Conservation (phyloP, 2,888 invertebrate species). For the Catotricha subobsoleta region DNA sequence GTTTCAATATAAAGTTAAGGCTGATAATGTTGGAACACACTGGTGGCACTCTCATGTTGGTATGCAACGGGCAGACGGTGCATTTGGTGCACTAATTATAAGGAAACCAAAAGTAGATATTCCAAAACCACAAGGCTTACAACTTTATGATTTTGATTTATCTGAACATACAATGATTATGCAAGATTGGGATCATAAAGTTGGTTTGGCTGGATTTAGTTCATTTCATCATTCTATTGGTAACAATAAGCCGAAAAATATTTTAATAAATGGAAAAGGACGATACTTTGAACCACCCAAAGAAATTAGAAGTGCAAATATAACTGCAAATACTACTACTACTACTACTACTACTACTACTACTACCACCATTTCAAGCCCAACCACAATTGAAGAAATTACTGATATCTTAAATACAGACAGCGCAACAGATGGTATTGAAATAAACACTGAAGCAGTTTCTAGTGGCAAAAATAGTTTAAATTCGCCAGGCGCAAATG, state of each 20-base stretch:
- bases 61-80: constrained; percentile 73
- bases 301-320: no score
- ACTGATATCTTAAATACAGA: no score
- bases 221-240: constrained; percentile 71
- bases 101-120: constrained; percentile 45
- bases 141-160: constrained; percentile 62
- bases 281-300: constrained; percentile 22
- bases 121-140: constrained; percentile 34
- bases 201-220: constrained; percentile 55
- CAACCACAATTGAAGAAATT: no score
- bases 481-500: no score
- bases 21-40: constrained; percentile 3
- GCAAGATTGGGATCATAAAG: constrained; percentile 65
- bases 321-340: no score
- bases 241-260: constrained; percentile 62
- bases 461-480: no score
- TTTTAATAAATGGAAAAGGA: constrained; percentile 70
- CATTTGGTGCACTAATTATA: constrained; percentile 61
- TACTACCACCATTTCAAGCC: no score
- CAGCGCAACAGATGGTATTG: no score
- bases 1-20: constrained; percentile 61
- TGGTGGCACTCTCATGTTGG: constrained; percentile 36
- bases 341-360: no score
- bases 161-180: constrained; percentile 56
- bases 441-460: no score